These are phyloP conservation scores for Encarsia formosa DNA, from an alignment of 2,888 invertebrate genomes.

Conservation along the genomic window DNA sequence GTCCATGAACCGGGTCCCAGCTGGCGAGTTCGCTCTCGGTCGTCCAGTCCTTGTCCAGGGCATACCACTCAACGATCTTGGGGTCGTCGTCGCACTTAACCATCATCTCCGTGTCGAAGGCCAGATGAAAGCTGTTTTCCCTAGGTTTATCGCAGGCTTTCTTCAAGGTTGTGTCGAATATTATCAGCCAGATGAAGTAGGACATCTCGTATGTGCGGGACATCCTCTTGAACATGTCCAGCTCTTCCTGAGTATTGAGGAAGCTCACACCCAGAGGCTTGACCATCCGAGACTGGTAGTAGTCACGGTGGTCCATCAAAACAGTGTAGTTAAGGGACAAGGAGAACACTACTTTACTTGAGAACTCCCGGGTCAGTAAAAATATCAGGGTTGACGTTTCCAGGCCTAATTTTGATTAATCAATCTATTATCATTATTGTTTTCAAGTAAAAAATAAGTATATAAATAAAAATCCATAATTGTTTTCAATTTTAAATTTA, in stretches of 20 bases:
- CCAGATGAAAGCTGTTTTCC: slow-evolving; percentile 29
- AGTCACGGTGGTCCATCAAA: not conserved
- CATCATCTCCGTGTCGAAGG: slow-evolving; percentile 33
- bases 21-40: slow-evolving; percentile 6
- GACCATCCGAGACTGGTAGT: not conserved
- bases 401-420: no score
- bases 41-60: not conserved
- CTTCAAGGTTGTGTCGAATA: slow-evolving; percentile 27
- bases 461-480: no score
- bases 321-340: slow-evolving; percentile 25
- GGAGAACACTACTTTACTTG: slow-evolving; percentile 2
- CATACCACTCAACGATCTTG: slow-evolving; percentile 34
- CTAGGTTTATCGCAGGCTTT: slow-evolving; percentile 22
- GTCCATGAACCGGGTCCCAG: slow-evolving; percentile 4
- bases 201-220: slow-evolving; percentile 26
- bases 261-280: slow-evolving; percentile 35
- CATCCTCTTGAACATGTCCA: slow-evolving; percentile 28
- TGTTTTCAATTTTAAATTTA: no score
- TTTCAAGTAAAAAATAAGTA: no score
- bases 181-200: slow-evolving; percentile 36
- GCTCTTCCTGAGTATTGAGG: slow-evolving; percentile 22
- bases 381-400: not conserved
- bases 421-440: no score
- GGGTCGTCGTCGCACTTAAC: slow-evolving; percentile 29
- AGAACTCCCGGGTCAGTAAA: not conserved